Percentiles rank a stretch among this genome's conserved stretches.
These are phyloP conservation scores for Gasteruption jaculator DNA, from an alignment of 2,888 invertebrate genomes.

Conservation along the genomic window DNA sequence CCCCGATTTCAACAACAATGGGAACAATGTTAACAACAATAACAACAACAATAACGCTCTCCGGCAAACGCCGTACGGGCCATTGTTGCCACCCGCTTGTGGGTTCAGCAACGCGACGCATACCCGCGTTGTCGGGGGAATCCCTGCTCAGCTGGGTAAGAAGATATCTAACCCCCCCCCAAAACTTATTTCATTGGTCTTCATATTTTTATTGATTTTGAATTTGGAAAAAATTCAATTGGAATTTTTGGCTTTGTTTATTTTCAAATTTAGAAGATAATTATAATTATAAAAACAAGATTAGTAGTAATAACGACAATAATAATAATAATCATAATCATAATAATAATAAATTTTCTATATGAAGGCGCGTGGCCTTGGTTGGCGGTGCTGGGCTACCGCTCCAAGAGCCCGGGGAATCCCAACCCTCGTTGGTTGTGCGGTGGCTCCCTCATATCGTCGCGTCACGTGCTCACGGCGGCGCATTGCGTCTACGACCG, in stretches of 20 bases:
- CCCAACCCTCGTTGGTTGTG: conserved; percentile 54
- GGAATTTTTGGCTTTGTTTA: too few relatives aligned
- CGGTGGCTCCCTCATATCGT: conserved; percentile 68
- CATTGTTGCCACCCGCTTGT: conserved; percentile 53
- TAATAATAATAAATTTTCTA: too few relatives aligned
- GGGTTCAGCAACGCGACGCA: conserved; percentile 59
- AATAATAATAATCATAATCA: too few relatives aligned
- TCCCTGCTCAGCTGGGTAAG: conserved; percentile 61
- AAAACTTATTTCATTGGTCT: not conserved
- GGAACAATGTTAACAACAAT: conserved; percentile 4
- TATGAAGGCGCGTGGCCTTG: conserved; percentile 76
- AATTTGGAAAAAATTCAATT: conserved; percentile 1
- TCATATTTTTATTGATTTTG: not conserved
- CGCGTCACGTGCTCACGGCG: conserved; percentile 72
- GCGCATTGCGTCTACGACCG: conserved; percentile 68
- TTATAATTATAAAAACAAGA: too few relatives aligned
- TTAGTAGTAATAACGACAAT: too few relatives aligned
- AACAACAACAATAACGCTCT: not conserved
- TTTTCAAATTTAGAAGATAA: too few relatives aligned
- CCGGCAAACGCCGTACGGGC: conserved; percentile 22
- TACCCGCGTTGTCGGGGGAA: conserved; percentile 69
- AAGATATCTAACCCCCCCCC: conserved; percentile 6
- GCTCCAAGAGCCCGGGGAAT: conserved; percentile 47
- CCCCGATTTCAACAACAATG: conserved; percentile 5
- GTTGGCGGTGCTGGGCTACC: conserved; percentile 72